Base-by-base conservation (phyloP, 2,797 vertebrate species). In the Lateolabrax maculatus region DNA sequence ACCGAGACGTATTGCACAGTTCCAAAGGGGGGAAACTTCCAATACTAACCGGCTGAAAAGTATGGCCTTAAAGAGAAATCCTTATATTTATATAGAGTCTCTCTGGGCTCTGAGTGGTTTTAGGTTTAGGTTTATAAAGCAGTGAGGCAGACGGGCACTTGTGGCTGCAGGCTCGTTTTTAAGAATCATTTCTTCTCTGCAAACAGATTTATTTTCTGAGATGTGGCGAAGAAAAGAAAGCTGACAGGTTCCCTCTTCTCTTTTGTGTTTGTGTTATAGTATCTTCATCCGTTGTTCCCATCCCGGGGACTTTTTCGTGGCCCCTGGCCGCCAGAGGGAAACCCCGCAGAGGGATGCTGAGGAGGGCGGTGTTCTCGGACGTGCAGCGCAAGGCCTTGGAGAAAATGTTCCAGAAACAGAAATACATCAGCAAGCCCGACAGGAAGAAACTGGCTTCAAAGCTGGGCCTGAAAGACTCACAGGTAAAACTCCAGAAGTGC, bases 321-420 rank as follows among this genome's bases (percentile, higher is more conserved):
- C 97, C 98, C 0, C 92, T 98, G 71, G 97, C 96, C 0, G 95
- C 97, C 62, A 95, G 98, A 0, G 98, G 98, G 9, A 99, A 99
- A 67, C 98, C 98, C 4, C 95, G 98, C 8, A 92, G 98, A 1
- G 98, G 98, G 55, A 99, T 99, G 98, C 94, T 99, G 36, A 95
- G 98, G 11, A 92, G 98, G 0, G 98, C 98, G 0, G 98, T 99
- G 75, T 99, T 99, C 93, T 99, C 98, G 0, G 98, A 99, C 0
- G 96, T 99, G 7, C 98, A 99, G 90, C 96, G 98, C 71, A 99
- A 99, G 85, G 97, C 98, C 0, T 86, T 99, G 81, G 98, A 99
- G 94, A 99, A 98, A 89, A 99, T 98, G 97, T 99, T 99, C 91
- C 98, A 99, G 93, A 99, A 99, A 80, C 98, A 99, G 92, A 99